Conservation (phyloP, 2,113 vertebrate species). For the Silurus glanis region DNA sequence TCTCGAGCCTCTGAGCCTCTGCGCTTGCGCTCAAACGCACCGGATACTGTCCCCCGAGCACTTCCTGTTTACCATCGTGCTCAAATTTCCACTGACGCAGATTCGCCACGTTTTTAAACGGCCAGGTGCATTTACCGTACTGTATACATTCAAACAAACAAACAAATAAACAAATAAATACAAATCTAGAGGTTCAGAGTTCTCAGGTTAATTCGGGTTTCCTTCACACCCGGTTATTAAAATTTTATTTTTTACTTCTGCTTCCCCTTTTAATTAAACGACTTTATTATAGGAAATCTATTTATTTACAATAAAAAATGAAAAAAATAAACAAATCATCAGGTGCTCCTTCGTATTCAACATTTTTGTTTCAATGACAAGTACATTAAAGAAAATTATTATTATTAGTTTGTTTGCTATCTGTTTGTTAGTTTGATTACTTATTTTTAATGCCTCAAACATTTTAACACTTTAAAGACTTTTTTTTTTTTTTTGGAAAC, state of each 20-base stretch:
- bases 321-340: too few species aligned
- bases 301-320: too few species aligned
- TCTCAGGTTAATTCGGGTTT: too few species aligned
- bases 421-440: too few species aligned
- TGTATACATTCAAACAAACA: not conserved
- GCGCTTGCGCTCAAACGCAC: not conserved
- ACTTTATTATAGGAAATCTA: too few species aligned
- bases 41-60: not conserved
- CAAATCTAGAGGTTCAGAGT: not conserved
- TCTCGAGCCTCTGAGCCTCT: not conserved
- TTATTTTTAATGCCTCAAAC: too few species aligned
- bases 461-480: too few species aligned
- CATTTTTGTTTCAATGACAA: not conserved
- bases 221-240: not conserved
- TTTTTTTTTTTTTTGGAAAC: not conserved
- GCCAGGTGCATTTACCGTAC: too few species aligned
- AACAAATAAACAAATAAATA: not conserved
- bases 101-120: conserved; percentile 6
- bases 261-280: too few species aligned
- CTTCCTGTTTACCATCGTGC: conserved; percentile 28
- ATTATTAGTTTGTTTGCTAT: not conserved
- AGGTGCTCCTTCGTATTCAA: not conserved
- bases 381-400: not conserved
- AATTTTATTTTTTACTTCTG: not conserved
- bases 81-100: not conserved